These are phyloP conservation scores for Epinotia nisella DNA, from an alignment of 2,888 invertebrate genomes.

Conservation along the genomic window DNA sequence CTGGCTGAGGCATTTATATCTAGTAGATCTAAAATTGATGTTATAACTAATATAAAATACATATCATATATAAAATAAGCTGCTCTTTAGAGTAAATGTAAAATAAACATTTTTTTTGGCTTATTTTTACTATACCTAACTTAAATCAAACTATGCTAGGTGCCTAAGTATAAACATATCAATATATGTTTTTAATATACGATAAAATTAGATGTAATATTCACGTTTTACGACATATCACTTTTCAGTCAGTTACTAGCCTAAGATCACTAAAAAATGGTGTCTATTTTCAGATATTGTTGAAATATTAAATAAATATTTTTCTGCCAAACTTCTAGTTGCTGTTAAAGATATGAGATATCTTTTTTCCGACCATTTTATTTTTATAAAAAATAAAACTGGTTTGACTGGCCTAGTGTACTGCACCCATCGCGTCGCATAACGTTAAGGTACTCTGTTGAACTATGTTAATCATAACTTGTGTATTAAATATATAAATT, in stretches of 20 bases:
- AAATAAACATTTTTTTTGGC: slow-evolving; percentile 51
- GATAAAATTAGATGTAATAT: slow-evolving; percentile 41
- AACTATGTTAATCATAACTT: slow-evolving; percentile 62
- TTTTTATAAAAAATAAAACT: slow-evolving; percentile 49
- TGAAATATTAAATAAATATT: slow-evolving; percentile 58
- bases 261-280: slow-evolving; percentile 64
- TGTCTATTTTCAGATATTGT: slow-evolving; percentile 72
- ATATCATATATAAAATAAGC: slow-evolving; percentile 61
- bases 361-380: slow-evolving; percentile 61
- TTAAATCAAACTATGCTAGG: slow-evolving; percentile 64
- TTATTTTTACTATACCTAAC: slow-evolving; percentile 52
- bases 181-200: slow-evolving; percentile 51
- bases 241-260: slow-evolving; percentile 58
- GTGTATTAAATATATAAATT: slow-evolving; percentile 66
- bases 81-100: slow-evolving; percentile 50
- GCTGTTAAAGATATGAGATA: slow-evolving; percentile 77
- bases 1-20: slow-evolving; percentile 84
- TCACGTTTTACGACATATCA: slow-evolving; percentile 54
- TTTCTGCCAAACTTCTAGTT: slow-evolving; percentile 66
- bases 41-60: slow-evolving; percentile 57
- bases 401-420: slow-evolving; percentile 64
- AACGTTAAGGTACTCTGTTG: slow-evolving; percentile 57
- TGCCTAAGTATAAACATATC: slow-evolving; percentile 76
- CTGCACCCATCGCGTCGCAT: slow-evolving; percentile 22
- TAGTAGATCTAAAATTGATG: slow-evolving; percentile 67